Evolutionary conservation across 2,888 invertebrate species (phyloP), one percentile per base, ranked within the genome.

Genomic region (Drosophila greeni): DNA sequence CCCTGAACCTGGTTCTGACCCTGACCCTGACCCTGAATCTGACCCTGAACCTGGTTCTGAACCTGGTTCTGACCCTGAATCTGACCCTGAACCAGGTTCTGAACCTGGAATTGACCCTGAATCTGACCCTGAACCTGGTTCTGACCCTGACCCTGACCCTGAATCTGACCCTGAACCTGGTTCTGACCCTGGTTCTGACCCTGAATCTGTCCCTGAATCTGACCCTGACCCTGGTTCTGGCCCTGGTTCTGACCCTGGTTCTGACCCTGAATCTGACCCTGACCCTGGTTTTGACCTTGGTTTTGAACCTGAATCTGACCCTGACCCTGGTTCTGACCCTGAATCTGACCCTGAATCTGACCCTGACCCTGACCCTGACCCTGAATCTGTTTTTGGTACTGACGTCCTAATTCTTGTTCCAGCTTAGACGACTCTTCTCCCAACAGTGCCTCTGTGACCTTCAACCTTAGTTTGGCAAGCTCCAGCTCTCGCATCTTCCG

Each of bases 111-210:
- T 2, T 18, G 37, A 2, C 0, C 9, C 16, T 16, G 16, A 4
- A 1, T 1, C 16, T 16, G 36, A 1, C 3, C 0, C 7, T 16
- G 9, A 0, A 0, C 4, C 18, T 37, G 37, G 2, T 2, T 3
- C 16, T 16, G 36, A 1, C 8, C 1, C 4, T 36, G 36, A 9
- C 3, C 9, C 16, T 16, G 36, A 16, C 9, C 8, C 9, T 36
- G 16, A 0, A 1, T 1, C 9, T 11, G 2, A 11, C 5, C 5
- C 18, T 37, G 37, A 4, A 7, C 16, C 16, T 16, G n/a, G 6
- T 3, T 18, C 18, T 37, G 37, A 11, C 5, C 5, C 18, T 37
- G 37, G 5, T 11, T 2, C 18, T 37, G 18, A 20, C 5, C 9
- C 5, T 37, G 37, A 18, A 5, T 12, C 6, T 11, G 37, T 1